These are phyloP conservation scores for Mola mola DNA, from an alignment of 2,113 vertebrate genomes.

Conservation along the genomic window DNA sequence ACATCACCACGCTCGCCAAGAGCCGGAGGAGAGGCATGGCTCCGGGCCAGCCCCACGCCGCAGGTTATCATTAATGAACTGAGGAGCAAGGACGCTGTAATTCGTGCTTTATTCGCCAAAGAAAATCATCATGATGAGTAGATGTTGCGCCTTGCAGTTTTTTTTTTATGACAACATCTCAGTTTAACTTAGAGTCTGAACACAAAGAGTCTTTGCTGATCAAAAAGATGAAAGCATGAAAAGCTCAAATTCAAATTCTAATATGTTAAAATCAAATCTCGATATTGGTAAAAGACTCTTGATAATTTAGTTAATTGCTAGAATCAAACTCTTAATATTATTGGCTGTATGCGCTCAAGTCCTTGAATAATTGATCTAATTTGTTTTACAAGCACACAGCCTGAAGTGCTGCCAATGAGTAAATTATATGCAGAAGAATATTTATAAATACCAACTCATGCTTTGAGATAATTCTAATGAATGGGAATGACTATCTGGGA, in stretches of 20 bases:
- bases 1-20: conserved; percentile 36
- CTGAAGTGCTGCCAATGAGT: conserved; percentile 26
- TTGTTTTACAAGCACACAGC: conserved; percentile 21
- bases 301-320: conserved; percentile 6
- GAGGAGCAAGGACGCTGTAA: conserved; percentile 16
- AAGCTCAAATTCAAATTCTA: too few species aligned
- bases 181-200: background rate
- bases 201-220: background rate
- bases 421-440: conserved; percentile 14
- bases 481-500: background rate
- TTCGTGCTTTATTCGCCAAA: too few species aligned
- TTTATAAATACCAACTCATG: conserved; percentile 27
- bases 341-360: conserved; percentile 4
- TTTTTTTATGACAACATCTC: background rate
- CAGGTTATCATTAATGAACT: conserved; percentile 52
- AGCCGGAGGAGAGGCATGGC: conserved; percentile 40
- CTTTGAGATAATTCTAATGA: conserved; percentile 13
- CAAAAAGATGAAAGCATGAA: too few species aligned
- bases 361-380: conserved; percentile 27
- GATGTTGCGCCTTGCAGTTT: too few species aligned
- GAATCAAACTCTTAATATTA: background rate
- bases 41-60: conserved; percentile 32
- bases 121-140: too few species aligned
- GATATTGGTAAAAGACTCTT: background rate
- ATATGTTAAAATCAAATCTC: background rate